phyloP scores from a whole-genome alignment of 2,113 vertebrate genomes.

The Gyps fulvus region DNA sequence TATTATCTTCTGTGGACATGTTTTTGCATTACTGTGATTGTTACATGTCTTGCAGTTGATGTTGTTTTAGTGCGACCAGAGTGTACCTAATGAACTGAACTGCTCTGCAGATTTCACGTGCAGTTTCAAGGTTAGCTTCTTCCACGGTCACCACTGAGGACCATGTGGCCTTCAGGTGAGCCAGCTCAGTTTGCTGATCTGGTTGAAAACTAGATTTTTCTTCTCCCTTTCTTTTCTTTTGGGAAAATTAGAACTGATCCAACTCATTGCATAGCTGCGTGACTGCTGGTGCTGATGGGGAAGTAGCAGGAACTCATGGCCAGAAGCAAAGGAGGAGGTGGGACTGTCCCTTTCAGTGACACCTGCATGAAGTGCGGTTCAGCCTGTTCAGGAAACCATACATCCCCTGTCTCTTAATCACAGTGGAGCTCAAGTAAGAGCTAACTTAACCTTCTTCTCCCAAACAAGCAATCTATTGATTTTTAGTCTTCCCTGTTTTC shows the following conservation, averaged over 20 bases:
- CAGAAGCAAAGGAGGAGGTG: background rate
- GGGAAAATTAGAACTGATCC: background rate
- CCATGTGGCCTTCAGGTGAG: background rate
- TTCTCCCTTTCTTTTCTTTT: background rate
- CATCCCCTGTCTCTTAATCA: background rate
- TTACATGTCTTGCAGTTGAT: background rate
- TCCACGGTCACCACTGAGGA: rapidly evolving
- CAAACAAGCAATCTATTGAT: background rate
- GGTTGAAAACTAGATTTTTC: background rate
- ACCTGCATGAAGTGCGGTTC: background rate
- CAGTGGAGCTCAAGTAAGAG: background rate
- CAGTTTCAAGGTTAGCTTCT: background rate
- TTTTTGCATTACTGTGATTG: background rate
- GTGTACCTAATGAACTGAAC: background rate
- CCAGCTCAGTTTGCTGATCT: background rate
- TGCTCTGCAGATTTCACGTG: background rate
- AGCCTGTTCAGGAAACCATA: background rate
- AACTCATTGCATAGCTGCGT: background rate
- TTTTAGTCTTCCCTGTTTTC: background rate
- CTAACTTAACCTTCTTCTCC: background rate
- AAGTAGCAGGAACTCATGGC: background rate
- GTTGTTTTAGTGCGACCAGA: background rate
- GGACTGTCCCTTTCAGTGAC: background rate
- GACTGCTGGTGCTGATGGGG: background rate
- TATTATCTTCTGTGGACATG: rapidly evolving